Evolutionary conservation across 2,888 invertebrate genomes (phyloP).

Genomic region (Pseudococcus longispinus): DNA sequence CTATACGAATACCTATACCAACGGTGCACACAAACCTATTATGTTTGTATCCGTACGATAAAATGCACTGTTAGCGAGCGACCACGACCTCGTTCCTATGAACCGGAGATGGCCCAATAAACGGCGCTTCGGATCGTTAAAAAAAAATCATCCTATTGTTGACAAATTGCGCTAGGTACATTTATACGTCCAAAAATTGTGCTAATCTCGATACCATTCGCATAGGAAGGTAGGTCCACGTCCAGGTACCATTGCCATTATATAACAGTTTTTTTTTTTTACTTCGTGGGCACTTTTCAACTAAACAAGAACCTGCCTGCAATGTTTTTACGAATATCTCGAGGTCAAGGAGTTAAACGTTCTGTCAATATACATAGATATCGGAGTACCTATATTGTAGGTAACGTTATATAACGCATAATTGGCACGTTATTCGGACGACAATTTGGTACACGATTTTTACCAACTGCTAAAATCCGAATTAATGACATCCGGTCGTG

Average conservation of each 20-base stretch:
- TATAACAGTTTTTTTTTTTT: not conserved
- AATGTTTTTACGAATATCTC: constrained; percentile 32
- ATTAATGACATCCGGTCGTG: constrained; percentile 52
- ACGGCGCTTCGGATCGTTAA: not conserved
- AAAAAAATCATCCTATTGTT: not conserved
- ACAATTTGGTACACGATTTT: constrained; percentile 27
- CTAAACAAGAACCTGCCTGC: not conserved
- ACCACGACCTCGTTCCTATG: constrained; percentile 52
- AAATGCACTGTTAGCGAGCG: constrained; percentile 3
- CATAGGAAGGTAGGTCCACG: not conserved
- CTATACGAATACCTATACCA: not conserved
- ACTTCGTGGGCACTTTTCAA: not conserved
- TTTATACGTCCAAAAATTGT: not conserved
- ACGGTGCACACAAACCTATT: constrained; percentile 22
- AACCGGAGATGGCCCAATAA: constrained; percentile 50
- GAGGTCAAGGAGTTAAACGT: constrained; percentile 40
- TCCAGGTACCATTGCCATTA: not conserved
- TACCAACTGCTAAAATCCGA: not conserved
- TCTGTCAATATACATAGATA: not conserved
- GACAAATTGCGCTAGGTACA: not conserved
- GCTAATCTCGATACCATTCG: no score
- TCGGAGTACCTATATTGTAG: not conserved
- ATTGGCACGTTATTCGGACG: constrained; percentile 1
- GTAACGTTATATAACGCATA: constrained; percentile 47
- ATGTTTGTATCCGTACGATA: constrained; percentile 10